Base-by-base conservation (phyloP, 2,113 vertebrate genomes). In the Trinectes maculatus region DNA sequence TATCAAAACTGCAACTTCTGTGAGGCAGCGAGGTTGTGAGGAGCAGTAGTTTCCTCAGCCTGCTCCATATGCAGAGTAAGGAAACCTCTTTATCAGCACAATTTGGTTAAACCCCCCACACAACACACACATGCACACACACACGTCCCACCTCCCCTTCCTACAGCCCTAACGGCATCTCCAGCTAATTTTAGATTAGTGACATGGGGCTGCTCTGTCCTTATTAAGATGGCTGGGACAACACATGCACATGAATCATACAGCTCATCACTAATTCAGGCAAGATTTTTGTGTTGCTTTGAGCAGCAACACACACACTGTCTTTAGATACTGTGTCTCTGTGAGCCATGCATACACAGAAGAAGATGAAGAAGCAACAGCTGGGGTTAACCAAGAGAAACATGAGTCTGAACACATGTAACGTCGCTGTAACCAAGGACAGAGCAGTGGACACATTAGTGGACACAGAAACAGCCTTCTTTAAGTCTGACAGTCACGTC, bases 141-240 rank as follows among this genome's bases (percentile, higher is more conserved):
- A 8, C 29, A 31, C 29, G 29, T 18, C 2, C 2, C 6, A 34
- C 53, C 13, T 26, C 49, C 15, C 3, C 0, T n/a, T 18, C 2
- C 2, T 3, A 34, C 53, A 10, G 25, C 49, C 15, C 3, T 0
- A 13, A 13, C 74, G 79, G 61, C 75, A 60, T 82, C 79, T 60
- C 54, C 22, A 24, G 82, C 71, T 85, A 85, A 86, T 84, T 85
- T 86, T 87, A 86, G 82, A 64, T 79, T 81, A 82, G 66, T 49
- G 79, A 80, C 76, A 69, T 75, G 72, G 71, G 62, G 72, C 44
- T 58, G 68, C 85, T 89, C 80, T 74, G 44, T 83, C 71, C 79
- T 85, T 71, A 74, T 87, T 81, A 84, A 52, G 39, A 64, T 29
- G 28, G 52, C 62, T n/a, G 16, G 40, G 49, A 74, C 15, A 43